Evolutionary conservation across 2,888 invertebrate species (phyloP).

Genomic region (Vesta saturnalis): DNA sequence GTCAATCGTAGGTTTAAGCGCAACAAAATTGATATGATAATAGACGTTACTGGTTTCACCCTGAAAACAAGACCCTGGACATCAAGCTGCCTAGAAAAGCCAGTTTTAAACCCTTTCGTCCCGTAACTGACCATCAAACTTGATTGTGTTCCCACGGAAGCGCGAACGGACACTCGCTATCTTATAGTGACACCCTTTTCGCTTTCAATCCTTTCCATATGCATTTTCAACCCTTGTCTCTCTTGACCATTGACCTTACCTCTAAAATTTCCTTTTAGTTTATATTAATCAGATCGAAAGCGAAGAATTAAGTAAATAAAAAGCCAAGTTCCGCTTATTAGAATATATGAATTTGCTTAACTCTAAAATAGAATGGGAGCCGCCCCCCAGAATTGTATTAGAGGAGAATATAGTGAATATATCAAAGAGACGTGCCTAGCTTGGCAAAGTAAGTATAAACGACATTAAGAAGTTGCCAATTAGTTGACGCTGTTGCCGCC

Average conservation of each 20-base stretch:
- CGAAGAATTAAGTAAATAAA: conserved; percentile 7
- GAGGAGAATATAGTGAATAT: conserved; percentile 59
- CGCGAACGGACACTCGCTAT: conserved; percentile 40
- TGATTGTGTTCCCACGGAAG: conserved; percentile 51
- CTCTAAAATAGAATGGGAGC: conserved; percentile 41
- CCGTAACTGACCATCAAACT: conserved; percentile 51
- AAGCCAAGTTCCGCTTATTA: conserved; percentile 27
- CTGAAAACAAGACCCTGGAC: conserved; percentile 32
- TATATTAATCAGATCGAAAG: background rate
- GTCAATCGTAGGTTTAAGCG: background rate
- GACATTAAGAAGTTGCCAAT: conserved; percentile 65
- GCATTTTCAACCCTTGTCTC: conserved; percentile 27
- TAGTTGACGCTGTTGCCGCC: conserved; percentile 61
- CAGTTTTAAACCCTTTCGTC: conserved; percentile 39
- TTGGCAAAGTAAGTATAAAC: conserved; percentile 64
- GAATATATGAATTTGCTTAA: conserved; percentile 44
- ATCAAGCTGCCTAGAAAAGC: conserved; percentile 34
- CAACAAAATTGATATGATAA: conserved; percentile 32
- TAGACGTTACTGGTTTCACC: conserved; percentile 38
- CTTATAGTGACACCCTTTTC: conserved; percentile 39
- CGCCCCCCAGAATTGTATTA: conserved; percentile 55
- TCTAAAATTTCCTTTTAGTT: background rate
- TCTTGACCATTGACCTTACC: conserved; percentile 27
- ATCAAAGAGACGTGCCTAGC: conserved; percentile 63
- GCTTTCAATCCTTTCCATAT: conserved; percentile 17